Evolutionary conservation across 2,113 vertebrate species (phyloP), one percentile per base, ranked within the genome.

Genomic region (Sardina pilchardus): DNA sequence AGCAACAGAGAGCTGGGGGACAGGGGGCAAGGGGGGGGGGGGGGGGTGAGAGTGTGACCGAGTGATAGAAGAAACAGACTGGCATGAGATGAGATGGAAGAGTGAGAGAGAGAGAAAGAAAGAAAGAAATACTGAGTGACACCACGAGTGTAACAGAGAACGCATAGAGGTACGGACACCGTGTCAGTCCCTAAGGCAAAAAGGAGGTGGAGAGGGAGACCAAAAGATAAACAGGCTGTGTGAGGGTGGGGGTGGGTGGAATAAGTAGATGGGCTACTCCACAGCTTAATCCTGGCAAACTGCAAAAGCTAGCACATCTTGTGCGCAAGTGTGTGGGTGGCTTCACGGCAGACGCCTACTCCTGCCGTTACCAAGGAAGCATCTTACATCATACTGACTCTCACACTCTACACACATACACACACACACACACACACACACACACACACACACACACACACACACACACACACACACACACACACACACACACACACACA

Each of bases 351-450:
- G 86, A 91, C 92, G 83, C 92, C 93, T 88, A 91, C 91, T 24
- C 91, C 19, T 26, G 24, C 75, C 12, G 93, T 94, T 93, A 88
- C 92, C 91, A 91, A 90, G 93, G 91, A 88, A 89, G 87, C 92
- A 42, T 81, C 82, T 89, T 84, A 86, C 88, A 88, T 93, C 88
- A 88, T 85, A 83, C 89, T 1, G 84, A 90, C 89, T 90, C 90
- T 90, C 44, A 78, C 86, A 47, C 83, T 87, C 83, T 8, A 71
- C 63, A 71, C n/a, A 71, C 63, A 71, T 8, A 67, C 42, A 63
- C 14, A 45, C 78, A 43, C 86, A 86, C 82, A 75, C 87, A 44
- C 48, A 50, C 48, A 50, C 48, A 50, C 48, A 50, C 86, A 88
- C 88, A 47, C 48, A 50, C 86, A 88, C 88, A 47, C 44, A 78